Conservation (phyloP, 30 jellyfish, hydroid and myxozoan species). For the Turritopsis rubra region DNA sequence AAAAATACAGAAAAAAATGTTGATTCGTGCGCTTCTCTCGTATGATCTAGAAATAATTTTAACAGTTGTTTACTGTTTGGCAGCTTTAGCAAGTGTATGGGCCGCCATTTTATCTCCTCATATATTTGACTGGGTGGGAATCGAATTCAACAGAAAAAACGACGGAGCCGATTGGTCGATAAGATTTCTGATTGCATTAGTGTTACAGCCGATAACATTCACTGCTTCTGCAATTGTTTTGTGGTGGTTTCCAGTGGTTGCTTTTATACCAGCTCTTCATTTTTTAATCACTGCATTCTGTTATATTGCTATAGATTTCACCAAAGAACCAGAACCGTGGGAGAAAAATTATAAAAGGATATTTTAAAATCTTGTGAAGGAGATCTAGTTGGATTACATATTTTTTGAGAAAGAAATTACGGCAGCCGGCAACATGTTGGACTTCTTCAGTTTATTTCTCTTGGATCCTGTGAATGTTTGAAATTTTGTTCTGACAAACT, state of each 20-base stretch:
- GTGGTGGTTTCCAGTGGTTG: slow-evolving; percentile 86
- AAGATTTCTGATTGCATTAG: slow-evolving; percentile 52
- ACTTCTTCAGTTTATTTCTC: no score
- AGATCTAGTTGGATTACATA: not conserved
- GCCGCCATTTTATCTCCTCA: slow-evolving; percentile 73
- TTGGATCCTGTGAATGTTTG: no score
- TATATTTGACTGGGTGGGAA: slow-evolving; percentile 93
- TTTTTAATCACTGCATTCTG: slow-evolving; percentile 55
- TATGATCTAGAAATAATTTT: slow-evolving; percentile 52
- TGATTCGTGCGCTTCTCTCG: not conserved
- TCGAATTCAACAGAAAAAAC: slow-evolving; percentile 56
- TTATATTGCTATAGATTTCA: slow-evolving; percentile 79
- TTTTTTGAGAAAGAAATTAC: no score
- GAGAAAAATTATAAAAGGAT: slow-evolving; percentile 52
- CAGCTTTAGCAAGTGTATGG: slow-evolving; percentile 90
- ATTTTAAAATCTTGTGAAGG: not conserved
- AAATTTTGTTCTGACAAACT: no score
- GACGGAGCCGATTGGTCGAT: slow-evolving; percentile 84
- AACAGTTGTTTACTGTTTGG: slow-evolving; percentile 50
- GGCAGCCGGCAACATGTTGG: no score
- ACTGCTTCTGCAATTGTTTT: slow-evolving; percentile 68
- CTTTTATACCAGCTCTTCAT: slow-evolving; percentile 75
- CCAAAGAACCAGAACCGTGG: slow-evolving; percentile 92
- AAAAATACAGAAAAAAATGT: not conserved
- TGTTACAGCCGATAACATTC: slow-evolving; percentile 85